Base-by-base conservation (phyloP, 2,113 vertebrate genomes). In the Ciconia stormi region DNA sequence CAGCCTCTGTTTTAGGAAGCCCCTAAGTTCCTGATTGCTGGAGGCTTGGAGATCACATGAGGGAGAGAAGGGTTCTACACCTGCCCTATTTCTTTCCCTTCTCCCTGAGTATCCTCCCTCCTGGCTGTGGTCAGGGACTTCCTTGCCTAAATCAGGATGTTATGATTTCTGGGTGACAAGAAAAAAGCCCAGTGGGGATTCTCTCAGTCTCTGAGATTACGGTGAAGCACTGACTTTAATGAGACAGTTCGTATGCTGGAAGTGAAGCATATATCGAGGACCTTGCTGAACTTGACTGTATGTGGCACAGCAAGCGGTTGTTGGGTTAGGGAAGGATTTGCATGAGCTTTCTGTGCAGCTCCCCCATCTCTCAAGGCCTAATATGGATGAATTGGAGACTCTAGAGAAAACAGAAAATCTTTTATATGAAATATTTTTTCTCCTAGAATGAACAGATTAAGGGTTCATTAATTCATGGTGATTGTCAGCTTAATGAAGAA, bases 401-500 rank as follows among this genome's bases (percentile, higher is more conserved):
- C 67, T 17, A 47, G 55, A 86, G 85, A 83, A 92, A 95, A 71
- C 7, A 73, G 21, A 53, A 87, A 38, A 63, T 22, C 38, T 74
- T 70, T 38, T 50, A 8, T 32, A 52, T 23, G 1, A 73, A 79
- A 11, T 63, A 7, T 49, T 59, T 76, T 90, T 84, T 76, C 56
- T 72, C 19, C 32, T 59, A 50, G 55, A 82, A 89, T 63, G 89
- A 94, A 50, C 26, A 81, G 61, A 79, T 87, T 67, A 94, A 84
- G 34, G 6, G 9, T 84, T 91, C 59, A 92, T 94, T 91, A 96
- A 91, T 67, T 93, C 56, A 71, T 63, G 21, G 38, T 76, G 87
- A 91, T 94, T 87, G 82, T 94, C 87, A 89, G 69, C 34, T 67
- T 89, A 95, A 95, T 79, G 69, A 94, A 74, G 91, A 89, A 74